Conservation (phyloP, 2,888 invertebrate genomes). For the Rhabditophanes sp. region DNA sequence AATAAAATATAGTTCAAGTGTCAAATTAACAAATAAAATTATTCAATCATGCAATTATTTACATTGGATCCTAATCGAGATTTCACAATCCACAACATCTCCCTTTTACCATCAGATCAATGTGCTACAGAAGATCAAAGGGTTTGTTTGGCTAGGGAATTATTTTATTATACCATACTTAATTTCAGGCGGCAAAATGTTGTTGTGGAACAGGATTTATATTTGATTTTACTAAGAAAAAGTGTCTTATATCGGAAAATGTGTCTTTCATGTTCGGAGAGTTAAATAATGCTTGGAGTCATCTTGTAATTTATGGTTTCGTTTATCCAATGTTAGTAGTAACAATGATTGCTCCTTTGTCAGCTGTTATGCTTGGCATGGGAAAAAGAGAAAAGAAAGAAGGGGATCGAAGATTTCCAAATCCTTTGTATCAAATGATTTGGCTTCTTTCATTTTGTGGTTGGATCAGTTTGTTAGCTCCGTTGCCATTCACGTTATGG, state of each 20-base stretch:
- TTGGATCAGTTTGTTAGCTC: slow-evolving; percentile 34
- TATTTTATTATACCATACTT: slow-evolving; percentile 2
- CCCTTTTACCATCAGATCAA: slow-evolving; percentile 43
- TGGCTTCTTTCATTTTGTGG: slow-evolving; percentile 38
- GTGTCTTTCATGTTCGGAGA: slow-evolving; percentile 43
- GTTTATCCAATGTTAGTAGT: slow-evolving; percentile 40
- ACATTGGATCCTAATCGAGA: slow-evolving; percentile 38
- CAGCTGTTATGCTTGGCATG: slow-evolving; percentile 42
- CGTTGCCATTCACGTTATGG: slow-evolving; percentile 41
- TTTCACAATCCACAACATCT: slow-evolving; percentile 39
- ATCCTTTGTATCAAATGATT: slow-evolving; percentile 42
- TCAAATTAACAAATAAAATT: no score
- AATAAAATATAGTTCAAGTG: no score
- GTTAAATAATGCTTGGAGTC: slow-evolving; percentile 39
- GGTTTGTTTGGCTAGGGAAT: slow-evolving; percentile 11
- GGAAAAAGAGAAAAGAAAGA: slow-evolving; percentile 41
- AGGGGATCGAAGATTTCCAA: slow-evolving; percentile 37
- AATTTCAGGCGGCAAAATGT: slow-evolving; percentile 32
- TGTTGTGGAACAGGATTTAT: slow-evolving; percentile 42
- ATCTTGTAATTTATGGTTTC: slow-evolving; percentile 40
- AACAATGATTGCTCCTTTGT: slow-evolving; percentile 32
- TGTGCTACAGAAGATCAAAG: slow-evolving; percentile 42
- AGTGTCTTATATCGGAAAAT: slow-evolving; percentile 37
- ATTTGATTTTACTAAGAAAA: slow-evolving; percentile 35
- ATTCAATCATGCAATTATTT: slow-evolving; percentile 37